Base-by-base conservation (phyloP, 2,113 vertebrate species). In the Trichechus manatus region DNA sequence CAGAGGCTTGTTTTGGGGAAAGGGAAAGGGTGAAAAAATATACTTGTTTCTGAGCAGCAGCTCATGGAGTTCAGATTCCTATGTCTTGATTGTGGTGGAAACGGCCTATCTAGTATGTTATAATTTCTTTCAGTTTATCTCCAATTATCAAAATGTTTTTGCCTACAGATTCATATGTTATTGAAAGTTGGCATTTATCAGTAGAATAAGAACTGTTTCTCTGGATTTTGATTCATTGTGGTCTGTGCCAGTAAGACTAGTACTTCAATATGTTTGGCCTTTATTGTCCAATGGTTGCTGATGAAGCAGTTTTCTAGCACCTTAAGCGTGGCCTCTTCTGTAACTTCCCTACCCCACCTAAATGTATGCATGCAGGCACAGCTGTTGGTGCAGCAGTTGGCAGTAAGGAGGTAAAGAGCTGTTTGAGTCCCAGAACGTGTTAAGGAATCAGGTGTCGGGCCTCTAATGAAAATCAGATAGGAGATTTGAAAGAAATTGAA, bases 321-420 rank as follows among this genome's bases (percentile, higher is more conserved):
- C 13, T 63, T 47, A 56, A 33, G 8, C 33, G 47, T 85, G 81
- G 29, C 44, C 36, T 70, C 33, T 27, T 36, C 9, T 79, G 22
- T 87, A 14, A 72, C 25, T 64, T 31, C 11, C 29, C 19, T 14
- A 61, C 81, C 23, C 4, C 11, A 31, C 6, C 6, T 25, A 93
- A 5, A 39, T 7, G 2, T 79, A 2, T 63, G 29, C 33, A 59
- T 42, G 10, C 23, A 61, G 59, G 29, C 11, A 9, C 6, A 89
- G 91, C 89, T 96, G 53, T n/a, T 1, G 91, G 59, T 92, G 64
- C 84, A 96, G 96, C 47, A 9, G 1, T 87, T 53, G 94, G 85
- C 75, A 1, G 59, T 66, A 14, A 42, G 2, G 11, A 83, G 78
- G 33, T 47, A 14, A 90, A 86, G 61, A 82, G 15, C 31, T 87